phyloP scores from a whole-genome alignment of 2,797 vertebrate genomes.

The Morelia viridis region DNA sequence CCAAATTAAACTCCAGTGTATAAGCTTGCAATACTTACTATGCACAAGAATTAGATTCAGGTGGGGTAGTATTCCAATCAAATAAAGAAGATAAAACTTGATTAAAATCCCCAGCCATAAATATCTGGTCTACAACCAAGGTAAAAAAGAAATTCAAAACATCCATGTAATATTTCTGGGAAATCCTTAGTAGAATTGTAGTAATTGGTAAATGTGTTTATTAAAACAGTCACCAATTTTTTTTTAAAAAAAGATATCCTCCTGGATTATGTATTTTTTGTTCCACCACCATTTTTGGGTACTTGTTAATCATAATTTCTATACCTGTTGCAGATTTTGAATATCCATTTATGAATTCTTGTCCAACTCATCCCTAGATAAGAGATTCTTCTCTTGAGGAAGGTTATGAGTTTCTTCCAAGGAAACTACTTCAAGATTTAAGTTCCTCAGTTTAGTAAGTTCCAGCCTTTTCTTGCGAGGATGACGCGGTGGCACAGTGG shows the following conservation, averaged over 20 bases:
- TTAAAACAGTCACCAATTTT: background rate
- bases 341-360: background rate
- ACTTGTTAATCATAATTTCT: background rate
- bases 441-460: background rate
- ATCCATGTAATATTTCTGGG: background rate
- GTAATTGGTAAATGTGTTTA: background rate
- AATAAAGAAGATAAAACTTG: background rate
- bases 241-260: background rate
- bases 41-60: background rate
- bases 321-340: background rate
- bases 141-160: background rate
- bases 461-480: background rate
- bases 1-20: background rate
- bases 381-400: background rate
- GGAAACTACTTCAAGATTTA: background rate
- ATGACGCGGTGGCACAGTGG: too few relatives aligned
- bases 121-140: background rate
- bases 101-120: background rate
- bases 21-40: background rate
- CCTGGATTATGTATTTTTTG: background rate
- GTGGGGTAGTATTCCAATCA: background rate
- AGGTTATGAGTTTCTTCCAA: background rate
- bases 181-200: background rate
- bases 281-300: background rate
- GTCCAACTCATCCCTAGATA: background rate